Base-by-base conservation (phyloP, 2,113 vertebrate genomes). In the Megaceryle torquata region DNA sequence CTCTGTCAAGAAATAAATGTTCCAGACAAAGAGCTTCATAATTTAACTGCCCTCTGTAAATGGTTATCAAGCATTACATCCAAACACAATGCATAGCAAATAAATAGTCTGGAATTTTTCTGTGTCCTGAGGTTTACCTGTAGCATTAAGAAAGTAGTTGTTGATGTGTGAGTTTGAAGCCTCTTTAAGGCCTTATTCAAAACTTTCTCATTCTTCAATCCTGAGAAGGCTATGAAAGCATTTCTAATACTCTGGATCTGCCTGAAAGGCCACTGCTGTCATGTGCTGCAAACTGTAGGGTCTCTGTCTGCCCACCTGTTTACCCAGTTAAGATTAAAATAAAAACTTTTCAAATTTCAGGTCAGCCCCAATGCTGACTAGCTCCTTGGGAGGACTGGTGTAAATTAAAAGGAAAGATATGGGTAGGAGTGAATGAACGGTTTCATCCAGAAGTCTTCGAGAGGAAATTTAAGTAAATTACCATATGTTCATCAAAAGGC, bases 1-100 rank as follows among this genome's bases (percentile, higher is more conserved):
- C 41, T 68, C 46, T 50, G 37, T 70, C 18, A 57, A 13, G 63
- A 95, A 86, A 60, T 29, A 78, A 64, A 29, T 17, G 5, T 75
- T 46, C 11, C 11, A 70, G 24, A 25, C 5, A n/a, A 77, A 74
- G 29, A 35, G 3, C 53, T 46, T 35, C 1, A 1, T 63, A 13
- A 82, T 79, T 79, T 71, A 15, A 60, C 26, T 82, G 3, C 15
- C 13, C 6, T 71, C 35, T 50, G 15, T 44, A 48, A 39, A 18
- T 5, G 1, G 5, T 37, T 84, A 29, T 20, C 0, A 0, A 46
- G 15, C 1, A 6, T 19, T 35, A 4, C 18, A 51, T 9, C 18
- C 12, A 31, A 59, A 50, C 15, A 8, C 2, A 60, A 37, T 8
- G 18, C 26, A 57, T 1, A 33, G 24, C 8, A 65, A 93, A 90